Evolutionary conservation across 2,888 invertebrate species (phyloP).

Genomic region (Sinopyrophorus schimmeli): DNA sequence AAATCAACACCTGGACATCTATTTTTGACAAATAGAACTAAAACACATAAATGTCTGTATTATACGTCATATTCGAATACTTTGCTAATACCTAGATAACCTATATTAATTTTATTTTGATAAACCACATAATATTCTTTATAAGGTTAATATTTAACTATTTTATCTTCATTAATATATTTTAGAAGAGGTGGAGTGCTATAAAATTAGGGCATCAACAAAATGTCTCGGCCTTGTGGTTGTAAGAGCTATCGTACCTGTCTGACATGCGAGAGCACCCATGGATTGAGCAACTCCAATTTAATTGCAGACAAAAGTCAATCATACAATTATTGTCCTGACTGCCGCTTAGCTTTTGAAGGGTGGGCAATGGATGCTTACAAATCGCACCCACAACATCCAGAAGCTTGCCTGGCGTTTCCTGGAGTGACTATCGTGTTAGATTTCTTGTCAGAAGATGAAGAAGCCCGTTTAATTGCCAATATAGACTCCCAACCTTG

Average conservation of each 20-base stretch:
- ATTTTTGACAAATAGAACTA: too few species aligned
- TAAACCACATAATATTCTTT: too few species aligned
- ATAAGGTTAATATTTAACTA: too few species aligned
- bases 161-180: too few species aligned
- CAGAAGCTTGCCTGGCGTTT: conserved; percentile 62
- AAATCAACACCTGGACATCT: too few species aligned
- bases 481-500: conserved; percentile 81
- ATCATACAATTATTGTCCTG: conserved; percentile 75
- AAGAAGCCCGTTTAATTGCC: conserved; percentile 68
- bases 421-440: conserved; percentile 69
- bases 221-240: conserved; percentile 81
- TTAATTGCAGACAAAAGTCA: conserved; percentile 52
- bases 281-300: conserved; percentile 51
- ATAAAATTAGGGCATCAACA: too few species aligned
- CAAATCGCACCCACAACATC: conserved; percentile 69
- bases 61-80: too few species aligned
- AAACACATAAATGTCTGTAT: too few species aligned
- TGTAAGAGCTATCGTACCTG: conserved; percentile 94
- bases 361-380: conserved; percentile 68
- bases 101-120: too few species aligned
- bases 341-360: conserved; percentile 74
- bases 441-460: conserved; percentile 73
- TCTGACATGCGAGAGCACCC: conserved; percentile 78
- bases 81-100: too few species aligned
- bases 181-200: too few species aligned